These are phyloP conservation scores for Orthosia incerta DNA, from an alignment of 2,888 invertebrate species.

Conservation along the genomic window DNA sequence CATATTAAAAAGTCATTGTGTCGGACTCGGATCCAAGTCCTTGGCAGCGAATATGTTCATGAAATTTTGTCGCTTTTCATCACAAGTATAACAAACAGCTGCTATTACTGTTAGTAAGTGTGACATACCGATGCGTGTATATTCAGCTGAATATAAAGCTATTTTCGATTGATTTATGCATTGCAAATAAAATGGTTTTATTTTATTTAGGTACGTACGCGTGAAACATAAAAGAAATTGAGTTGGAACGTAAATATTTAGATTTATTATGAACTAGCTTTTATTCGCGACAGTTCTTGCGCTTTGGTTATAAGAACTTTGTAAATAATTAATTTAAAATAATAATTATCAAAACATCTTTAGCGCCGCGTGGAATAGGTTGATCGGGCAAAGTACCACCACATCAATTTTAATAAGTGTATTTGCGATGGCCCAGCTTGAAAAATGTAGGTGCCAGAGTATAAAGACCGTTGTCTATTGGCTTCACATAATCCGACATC, in stretches of 20 bases:
- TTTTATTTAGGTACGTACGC: neutral
- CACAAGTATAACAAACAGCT: neutral
- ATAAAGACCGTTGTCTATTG: neutral
- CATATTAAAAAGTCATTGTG: too few relatives aligned
- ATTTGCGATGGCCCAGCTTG: neutral
- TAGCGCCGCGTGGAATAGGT: neutral
- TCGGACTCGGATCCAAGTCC: too few relatives aligned
- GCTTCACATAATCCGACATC: too few relatives aligned
- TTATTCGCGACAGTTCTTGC: too few relatives aligned
- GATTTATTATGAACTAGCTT: neutral
- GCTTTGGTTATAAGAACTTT: neutral
- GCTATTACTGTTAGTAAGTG: neutral
- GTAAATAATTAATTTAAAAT: too few relatives aligned
- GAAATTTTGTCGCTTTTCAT: neutral
- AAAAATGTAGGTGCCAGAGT: neutral
- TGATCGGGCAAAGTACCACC: too few relatives aligned
- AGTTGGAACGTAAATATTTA: neutral
- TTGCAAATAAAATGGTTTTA: slow-evolving; percentile 13
- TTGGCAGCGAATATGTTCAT: too few relatives aligned
- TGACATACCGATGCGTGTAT: neutral
- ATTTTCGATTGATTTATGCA: neutral
- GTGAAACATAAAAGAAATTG: slow-evolving; percentile 8
- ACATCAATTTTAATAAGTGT: neutral
- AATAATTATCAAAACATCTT: too few relatives aligned
- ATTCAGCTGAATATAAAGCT: neutral